A percentile compares a stretch with the other conserved stretches of the same genome.
phyloP scores from a whole-genome alignment of 2,113 vertebrate species.

The Vireo altiloquus region DNA sequence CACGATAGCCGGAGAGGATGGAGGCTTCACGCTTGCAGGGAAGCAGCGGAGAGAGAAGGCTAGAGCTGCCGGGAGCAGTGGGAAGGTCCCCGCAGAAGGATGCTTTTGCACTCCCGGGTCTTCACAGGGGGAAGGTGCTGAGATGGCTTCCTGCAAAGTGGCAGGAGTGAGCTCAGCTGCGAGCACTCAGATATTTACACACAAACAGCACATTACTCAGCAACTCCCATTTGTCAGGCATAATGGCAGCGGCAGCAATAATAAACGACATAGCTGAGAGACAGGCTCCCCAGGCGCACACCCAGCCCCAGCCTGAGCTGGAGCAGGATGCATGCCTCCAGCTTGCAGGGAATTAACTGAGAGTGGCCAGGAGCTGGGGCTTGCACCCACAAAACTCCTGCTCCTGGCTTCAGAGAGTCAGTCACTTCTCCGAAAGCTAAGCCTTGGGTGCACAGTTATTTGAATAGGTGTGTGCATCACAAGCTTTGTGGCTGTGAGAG shows the following conservation, averaged over 20 bases:
- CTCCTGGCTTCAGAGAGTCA: background rate
- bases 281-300: background rate
- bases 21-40: background rate
- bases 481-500: background rate
- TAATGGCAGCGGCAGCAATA: slow-evolving; percentile 24
- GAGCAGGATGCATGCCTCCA: background rate
- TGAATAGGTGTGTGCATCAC: background rate
- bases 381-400: background rate
- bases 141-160: slow-evolving; percentile 39
- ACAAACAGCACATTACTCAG: slow-evolving; percentile 55
- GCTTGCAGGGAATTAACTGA: background rate
- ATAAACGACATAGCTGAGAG: slow-evolving; percentile 29
- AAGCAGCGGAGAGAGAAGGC: accelerated
- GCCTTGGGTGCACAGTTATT: background rate
- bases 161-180: slow-evolving; percentile 29
- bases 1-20: background rate
- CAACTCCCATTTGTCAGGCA: slow-evolving; percentile 31
- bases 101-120: background rate
- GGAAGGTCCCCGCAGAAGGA: background rate
- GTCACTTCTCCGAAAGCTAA: background rate
- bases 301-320: background rate
- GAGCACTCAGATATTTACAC: slow-evolving; percentile 41
- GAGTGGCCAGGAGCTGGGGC: background rate
- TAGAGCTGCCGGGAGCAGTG: background rate
- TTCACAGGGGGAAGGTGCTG: background rate